These are phyloP conservation scores for Hydractinia echinata DNA, from an alignment of 30 jellyfish, hydroid and myxozoan species.

Conservation along the genomic window DNA sequence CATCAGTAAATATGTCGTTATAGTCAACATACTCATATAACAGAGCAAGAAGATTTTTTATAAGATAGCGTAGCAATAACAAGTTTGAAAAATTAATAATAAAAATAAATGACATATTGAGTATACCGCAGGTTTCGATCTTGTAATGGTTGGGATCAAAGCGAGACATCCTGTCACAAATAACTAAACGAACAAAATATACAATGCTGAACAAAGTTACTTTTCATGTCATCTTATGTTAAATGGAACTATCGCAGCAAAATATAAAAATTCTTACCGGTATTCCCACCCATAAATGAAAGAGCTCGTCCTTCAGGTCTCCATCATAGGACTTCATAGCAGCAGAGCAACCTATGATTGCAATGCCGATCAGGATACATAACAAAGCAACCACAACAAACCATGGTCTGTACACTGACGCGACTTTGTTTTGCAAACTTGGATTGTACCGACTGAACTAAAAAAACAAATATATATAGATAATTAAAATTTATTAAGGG, in stretches of 20 bases:
- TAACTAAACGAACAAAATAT: slow-evolving; percentile 16
- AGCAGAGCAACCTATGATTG: slow-evolving; percentile 55
- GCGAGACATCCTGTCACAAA: slow-evolving; percentile 29
- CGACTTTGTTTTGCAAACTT: slow-evolving; percentile 45
- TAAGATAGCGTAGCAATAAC: too few relatives aligned
- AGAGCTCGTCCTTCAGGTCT: slow-evolving; percentile 59
- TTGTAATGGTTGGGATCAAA: background rate
- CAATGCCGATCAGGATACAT: slow-evolving; percentile 53
- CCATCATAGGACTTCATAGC: slow-evolving; percentile 44
- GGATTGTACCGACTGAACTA: slow-evolving; percentile 63
- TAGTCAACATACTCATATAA: too few relatives aligned
- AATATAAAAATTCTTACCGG: slow-evolving; percentile 48
- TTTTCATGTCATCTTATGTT: background rate
- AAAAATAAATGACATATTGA: background rate
- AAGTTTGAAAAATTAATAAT: background rate
- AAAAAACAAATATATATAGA: background rate
- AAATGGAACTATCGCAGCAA: background rate
- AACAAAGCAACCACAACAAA: slow-evolving; percentile 40
- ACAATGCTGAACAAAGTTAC: too few relatives aligned
- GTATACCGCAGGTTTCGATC: slow-evolving; percentile 21
- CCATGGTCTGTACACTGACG: slow-evolving; percentile 64
- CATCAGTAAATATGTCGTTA: too few relatives aligned
- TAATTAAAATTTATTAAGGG: too few relatives aligned
- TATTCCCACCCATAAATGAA: slow-evolving; percentile 86
- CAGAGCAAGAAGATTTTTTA: too few relatives aligned